These are phyloP conservation scores for Lepidocyrtoides sp. DNA, from an alignment of 2,888 invertebrate genomes.

Conservation along the genomic window DNA sequence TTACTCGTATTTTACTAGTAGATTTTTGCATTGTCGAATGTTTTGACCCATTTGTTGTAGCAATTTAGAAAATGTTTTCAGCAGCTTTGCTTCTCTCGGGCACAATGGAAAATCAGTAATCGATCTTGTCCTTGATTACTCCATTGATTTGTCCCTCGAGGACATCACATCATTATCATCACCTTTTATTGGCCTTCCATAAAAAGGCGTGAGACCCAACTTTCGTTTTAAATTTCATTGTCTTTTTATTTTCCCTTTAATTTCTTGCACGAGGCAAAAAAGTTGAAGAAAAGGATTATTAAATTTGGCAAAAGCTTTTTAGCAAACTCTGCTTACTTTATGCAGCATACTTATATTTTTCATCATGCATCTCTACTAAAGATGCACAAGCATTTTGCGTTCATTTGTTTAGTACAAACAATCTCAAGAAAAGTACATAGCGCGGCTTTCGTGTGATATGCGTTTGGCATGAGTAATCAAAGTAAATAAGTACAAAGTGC, in stretches of 20 bases:
- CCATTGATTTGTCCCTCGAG: background rate
- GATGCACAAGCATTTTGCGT: too few relatives aligned
- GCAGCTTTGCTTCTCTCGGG: too few relatives aligned
- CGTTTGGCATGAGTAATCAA: conserved; percentile 40
- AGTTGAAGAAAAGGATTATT: background rate
- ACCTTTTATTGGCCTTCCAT: background rate
- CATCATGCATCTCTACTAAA: too few relatives aligned
- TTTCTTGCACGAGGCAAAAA: background rate
- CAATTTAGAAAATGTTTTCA: too few relatives aligned
- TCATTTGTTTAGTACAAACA: too few relatives aligned
- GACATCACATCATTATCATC: background rate
- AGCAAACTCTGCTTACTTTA: background rate
- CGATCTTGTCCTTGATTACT: background rate
- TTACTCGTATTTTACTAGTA: too few relatives aligned
- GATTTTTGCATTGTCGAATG: too few relatives aligned
- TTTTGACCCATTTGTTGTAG: too few relatives aligned
- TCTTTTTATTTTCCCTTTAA: conserved; percentile 5
- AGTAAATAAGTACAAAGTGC: conserved; percentile 54
- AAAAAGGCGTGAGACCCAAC: background rate
- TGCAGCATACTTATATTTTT: background rate
- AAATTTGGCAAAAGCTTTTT: background rate
- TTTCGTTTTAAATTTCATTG: conserved; percentile 40
- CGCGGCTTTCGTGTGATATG: background rate
- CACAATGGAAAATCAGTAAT: background rate
- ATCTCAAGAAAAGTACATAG: too few relatives aligned